phyloP scores from a whole-genome alignment of 2,888 invertebrate species.

The Hyalella azteca region DNA sequence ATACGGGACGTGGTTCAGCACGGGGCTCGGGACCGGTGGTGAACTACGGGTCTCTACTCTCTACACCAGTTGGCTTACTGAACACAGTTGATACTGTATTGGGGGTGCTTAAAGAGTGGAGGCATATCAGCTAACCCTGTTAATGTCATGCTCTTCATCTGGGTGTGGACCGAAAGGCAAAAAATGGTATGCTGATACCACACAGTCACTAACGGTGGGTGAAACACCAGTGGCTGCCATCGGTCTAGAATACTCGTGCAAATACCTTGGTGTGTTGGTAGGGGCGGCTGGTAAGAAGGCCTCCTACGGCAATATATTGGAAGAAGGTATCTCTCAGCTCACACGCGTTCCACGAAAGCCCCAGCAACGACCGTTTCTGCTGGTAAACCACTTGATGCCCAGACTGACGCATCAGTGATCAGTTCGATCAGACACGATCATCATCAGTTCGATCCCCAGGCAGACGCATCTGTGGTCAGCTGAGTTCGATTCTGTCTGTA shows the following conservation, averaged over 20 bases:
- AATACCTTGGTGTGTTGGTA: not conserved
- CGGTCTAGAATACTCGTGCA: not conserved
- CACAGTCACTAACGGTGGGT: not conserved
- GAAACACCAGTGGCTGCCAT: not conserved
- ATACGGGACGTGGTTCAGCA: too few species aligned
- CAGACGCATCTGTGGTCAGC: too few species aligned
- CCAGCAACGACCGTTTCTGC: not conserved
- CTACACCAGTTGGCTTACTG: not conserved
- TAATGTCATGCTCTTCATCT: not conserved
- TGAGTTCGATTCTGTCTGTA: too few species aligned
- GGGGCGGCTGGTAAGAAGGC: not conserved
- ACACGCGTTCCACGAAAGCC: conserved; percentile 1
- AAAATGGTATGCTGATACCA: not conserved
- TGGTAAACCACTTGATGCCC: not conserved
- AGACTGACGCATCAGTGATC: not conserved
- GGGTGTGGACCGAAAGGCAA: not conserved
- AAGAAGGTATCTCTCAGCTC: not conserved
- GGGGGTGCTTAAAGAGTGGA: not conserved
- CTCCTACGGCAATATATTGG: not conserved
- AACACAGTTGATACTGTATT: not conserved
- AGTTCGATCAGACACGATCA: too few species aligned
- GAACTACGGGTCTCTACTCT: too few species aligned
- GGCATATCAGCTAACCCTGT: conserved; percentile 13
- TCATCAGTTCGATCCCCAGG: too few species aligned
- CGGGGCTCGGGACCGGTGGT: too few species aligned